Base-by-base conservation (phyloP, 2,888 invertebrate species). In the Frankliniella fusca region DNA sequence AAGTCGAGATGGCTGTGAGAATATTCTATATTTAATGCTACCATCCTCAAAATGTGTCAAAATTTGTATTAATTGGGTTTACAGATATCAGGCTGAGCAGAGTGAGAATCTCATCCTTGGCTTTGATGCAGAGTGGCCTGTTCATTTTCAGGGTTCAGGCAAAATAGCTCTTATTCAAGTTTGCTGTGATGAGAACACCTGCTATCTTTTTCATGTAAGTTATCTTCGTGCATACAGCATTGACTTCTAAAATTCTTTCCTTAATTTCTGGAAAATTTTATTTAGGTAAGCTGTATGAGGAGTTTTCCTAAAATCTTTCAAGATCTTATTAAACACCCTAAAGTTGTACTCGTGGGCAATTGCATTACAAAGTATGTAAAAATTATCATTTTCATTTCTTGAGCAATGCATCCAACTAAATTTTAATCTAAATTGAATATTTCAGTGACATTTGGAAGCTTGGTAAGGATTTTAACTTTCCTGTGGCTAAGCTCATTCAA, bases 71-170 rank as follows among this genome's bases (percentile, higher is more conserved):
- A 7, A 27, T 76, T 8, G 1, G 0, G 9, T 12, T 27, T 76
- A 10, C 12, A 76, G 70, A 76, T 76, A 9, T 5, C 8, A 23
- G 10, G 70, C 70, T 27, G 27, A 76, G 23, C 8, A 23, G 12
- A 9, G 12, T 1, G 27, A 76, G 12, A 82, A 81, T 61, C 82
- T 84, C 27, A 54, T 70, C 3, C 49, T 93, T 83, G 92, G 93
- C 8, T 93, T 93, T 85, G 93, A 93, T 86, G 88, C 92, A 87
- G 93, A 93, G 86, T 93, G 93, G 93, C 92, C 92, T 9, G 92
- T 92, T 85, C 89, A 87, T 82, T 92, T 90, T 85, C 88, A 90
- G 0, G 92, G 92, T 8, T 88, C 91, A 38, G 91, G 90, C 3
- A 92, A 90, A 87, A 90, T 91, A 0, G 90, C 92, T 0, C 88